Percentiles rank a stretch among this genome's conserved stretches.
Conservation (phyloP, 2,797 vertebrate species). For the Hyperoplus immaculatus region DNA sequence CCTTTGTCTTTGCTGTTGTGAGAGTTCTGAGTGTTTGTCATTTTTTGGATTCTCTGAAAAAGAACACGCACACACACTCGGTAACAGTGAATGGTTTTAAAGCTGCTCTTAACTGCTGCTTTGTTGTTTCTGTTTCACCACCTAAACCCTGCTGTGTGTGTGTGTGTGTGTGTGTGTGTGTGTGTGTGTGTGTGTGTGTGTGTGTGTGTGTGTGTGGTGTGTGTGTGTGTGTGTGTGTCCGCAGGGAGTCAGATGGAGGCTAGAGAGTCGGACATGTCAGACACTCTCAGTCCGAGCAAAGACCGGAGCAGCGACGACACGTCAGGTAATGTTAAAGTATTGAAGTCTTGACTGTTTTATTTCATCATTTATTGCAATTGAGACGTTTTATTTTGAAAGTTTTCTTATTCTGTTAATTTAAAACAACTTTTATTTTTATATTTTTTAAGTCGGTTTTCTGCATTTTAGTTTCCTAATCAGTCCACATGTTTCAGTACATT, state of each 20-base stretch:
- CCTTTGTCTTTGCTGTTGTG: slow-evolving; percentile 11
- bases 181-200: neutral
- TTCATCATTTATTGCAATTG: no score
- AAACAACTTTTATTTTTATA: no score
- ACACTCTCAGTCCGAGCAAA: slow-evolving; percentile 98
- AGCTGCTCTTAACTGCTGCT: neutral
- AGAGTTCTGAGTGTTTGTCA: slow-evolving; percentile 3
- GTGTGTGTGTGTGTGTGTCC: slow-evolving; percentile 6
- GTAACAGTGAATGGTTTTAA: neutral
- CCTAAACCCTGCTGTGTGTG: slow-evolving; percentile 5
- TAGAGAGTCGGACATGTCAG: slow-evolving; percentile 97
- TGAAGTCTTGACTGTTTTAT: neutral
- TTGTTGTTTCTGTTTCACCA: slow-evolving; percentile 21
- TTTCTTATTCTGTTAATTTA: no score
- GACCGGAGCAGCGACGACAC: slow-evolving; percentile 98
- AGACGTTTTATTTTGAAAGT: no score
- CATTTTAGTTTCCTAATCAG: no score
- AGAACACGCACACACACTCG: slow-evolving; percentile 1
- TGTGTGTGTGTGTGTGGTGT: slow-evolving; percentile 29
- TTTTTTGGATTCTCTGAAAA: slow-evolving; percentile 7
- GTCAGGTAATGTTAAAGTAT: slow-evolving; percentile 86
- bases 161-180: neutral
- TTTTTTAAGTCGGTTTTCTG: no score
- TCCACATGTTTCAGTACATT: no score
- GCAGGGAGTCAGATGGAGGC: slow-evolving; percentile 92